Evolutionary conservation across 2,113 vertebrate genomes (phyloP), one percentile per base, ranked within the genome.

Genomic region (Romanogobio albipinnatus): DNA sequence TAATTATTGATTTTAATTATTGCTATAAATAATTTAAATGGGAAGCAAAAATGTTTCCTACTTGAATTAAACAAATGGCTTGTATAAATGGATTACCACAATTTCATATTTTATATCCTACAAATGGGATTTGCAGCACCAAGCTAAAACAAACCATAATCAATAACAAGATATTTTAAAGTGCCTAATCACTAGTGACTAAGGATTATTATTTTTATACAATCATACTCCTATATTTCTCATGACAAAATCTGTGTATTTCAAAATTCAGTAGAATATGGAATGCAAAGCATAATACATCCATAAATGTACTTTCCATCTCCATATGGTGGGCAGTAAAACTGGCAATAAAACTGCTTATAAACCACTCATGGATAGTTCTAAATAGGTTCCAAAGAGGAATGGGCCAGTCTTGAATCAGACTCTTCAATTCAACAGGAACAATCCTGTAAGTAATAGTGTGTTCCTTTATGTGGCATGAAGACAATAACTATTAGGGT

Each of bases 21-120:
- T 56, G 26, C 9, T 36, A 75, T 29, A 43, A 70, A 76, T 76
- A 0, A 26, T 51, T 26, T 1, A 76, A 56, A 58, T 1, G 36
- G 29, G 9, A 29, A 13, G 22, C 9, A 76, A 53, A 9, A 76
- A 76, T 33, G 74, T 39, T 7, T 39, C 75, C 33, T 15, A 59
- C 53, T 77, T 77, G 22, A n/a, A 22, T 39, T 24, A 78, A 33
- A 59, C 53, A 58, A 76, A 58, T 15, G 15, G 22, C 6, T 78
- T 78, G 53, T 59, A 59, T 78, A 78, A 15, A 39, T 78, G 13
- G 76, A 78, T 61, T 61, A 43, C 53, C 76, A 73, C 24, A 47
- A 36, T 61, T 59, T 58, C 11, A 39, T 15, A n/a, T 77, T 77
- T 59, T 43, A 78, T 61, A 59, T 78, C 22, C 76, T 24, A 78